Evolutionary conservation across 2,888 invertebrate species (phyloP).

Genomic region (Xestoiulus laeticollis): DNA sequence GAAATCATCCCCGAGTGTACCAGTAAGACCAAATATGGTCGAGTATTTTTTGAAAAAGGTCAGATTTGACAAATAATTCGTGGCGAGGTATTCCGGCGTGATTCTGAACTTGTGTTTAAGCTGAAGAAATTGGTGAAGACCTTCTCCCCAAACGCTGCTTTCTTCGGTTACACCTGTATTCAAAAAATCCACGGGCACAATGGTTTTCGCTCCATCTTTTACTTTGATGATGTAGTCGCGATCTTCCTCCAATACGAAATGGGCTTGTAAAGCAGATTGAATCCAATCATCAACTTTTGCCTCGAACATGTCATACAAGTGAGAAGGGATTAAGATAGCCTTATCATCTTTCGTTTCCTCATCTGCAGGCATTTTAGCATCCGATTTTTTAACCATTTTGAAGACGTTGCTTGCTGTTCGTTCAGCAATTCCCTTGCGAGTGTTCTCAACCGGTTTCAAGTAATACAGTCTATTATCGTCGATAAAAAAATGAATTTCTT

Average conservation of each 20-base stretch:
- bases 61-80: conserved; percentile 64
- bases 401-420: neutral
- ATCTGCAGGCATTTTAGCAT: neutral
- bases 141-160: conserved; percentile 64
- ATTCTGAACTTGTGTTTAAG: conserved; percentile 63
- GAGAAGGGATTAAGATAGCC: neutral
- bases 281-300: conserved; percentile 57
- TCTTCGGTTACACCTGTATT: conserved; percentile 63
- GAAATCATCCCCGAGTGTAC: conserved; percentile 62
- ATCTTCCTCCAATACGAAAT: conserved; percentile 61
- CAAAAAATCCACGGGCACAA: conserved; percentile 55
- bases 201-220: conserved; percentile 57
- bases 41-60: conserved; percentile 60
- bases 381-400: neutral
- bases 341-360: neutral
- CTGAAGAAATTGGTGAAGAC: conserved; percentile 64
- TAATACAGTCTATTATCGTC: neutral
- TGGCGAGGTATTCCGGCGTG: conserved; percentile 61
- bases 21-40: conserved; percentile 63
- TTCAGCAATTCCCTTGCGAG: neutral
- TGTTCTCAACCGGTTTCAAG: neutral
- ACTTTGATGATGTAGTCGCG: conserved; percentile 59
- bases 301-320: neutral
- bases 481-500: neutral
- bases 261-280: conserved; percentile 59